Conservation (phyloP, 2,797 vertebrate genomes). For the Otolemur crassicaudatus region DNA sequence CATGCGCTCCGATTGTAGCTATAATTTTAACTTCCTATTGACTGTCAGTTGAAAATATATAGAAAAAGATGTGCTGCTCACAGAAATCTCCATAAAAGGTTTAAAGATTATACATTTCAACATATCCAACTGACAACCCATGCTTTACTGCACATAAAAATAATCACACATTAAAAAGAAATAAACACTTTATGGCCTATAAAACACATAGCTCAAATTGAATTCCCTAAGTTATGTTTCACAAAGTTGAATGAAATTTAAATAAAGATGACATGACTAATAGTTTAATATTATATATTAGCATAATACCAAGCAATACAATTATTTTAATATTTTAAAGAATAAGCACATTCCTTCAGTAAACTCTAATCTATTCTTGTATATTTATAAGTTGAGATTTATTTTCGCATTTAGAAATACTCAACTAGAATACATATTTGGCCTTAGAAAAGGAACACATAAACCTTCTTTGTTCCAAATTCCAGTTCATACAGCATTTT, state of each 20-base stretch:
- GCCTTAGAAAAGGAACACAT: not conserved
- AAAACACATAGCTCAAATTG: conserved; percentile 73
- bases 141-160: conserved; percentile 82
- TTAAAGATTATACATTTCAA: conserved; percentile 85
- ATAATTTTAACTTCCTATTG: conserved; percentile 85
- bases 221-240: conserved; percentile 71
- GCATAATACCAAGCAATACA: conserved; percentile 43
- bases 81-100: conserved; percentile 80
- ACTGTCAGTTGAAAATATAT: conserved; percentile 81
- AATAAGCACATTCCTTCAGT: conserved; percentile 11
- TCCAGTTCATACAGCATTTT: not conserved
- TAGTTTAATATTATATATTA: conserved; percentile 74
- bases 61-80: conserved; percentile 79
- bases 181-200: conserved; percentile 82
- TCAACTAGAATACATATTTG: not conserved
- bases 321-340: conserved; percentile 64
- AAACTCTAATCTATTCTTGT: conserved; percentile 27
- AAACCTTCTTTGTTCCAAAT: not conserved
- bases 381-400: conserved; percentile 32
- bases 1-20: conserved; percentile 67
- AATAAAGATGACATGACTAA: conserved; percentile 74
- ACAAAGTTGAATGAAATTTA: conserved; percentile 69
- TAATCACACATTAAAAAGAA: conserved; percentile 81
- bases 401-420: conserved; percentile 42
- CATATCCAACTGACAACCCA: conserved; percentile 84